Evolutionary conservation across 2,797 vertebrate species (phyloP), one percentile per base, ranked within the genome.

Genomic region (Cephalopachus bancanus): DNA sequence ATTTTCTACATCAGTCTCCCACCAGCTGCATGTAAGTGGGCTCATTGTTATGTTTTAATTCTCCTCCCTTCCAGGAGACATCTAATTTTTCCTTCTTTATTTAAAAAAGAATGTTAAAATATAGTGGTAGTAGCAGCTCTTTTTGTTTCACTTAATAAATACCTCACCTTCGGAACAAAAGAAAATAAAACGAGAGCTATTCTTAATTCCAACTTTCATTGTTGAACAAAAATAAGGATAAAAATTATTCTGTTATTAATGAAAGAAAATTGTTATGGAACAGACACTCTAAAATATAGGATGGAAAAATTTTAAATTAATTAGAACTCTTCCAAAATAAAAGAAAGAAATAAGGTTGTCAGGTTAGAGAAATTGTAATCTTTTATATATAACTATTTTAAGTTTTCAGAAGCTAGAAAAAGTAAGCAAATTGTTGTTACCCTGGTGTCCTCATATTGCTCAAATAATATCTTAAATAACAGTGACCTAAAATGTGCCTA

Each of bases 231-330:
- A 85, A 49, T 55, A 53, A 22, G 7, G 9, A 10, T 90, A 69
- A 64, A 78, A 72, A 75, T 83, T 83, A 26, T 44, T 44, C 44
- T 67, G 19, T 95, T 96, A 85, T 95, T 93, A 95, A 88, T 96
- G 30, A 86, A 91, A 95, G 44, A 94, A 59, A 86, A 84, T 24
- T 81, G 15, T 87, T 86, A 80, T 17, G 62, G 11, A 83, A 78
- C 69, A 94, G 51, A 60, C 28, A 90, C 37, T 85, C 19, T 72
- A 55, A 80, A 94, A 86, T n/a, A 67, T 10, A 78, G 57, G 30
- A 57, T 26, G 19, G 91, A 75, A 49, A 10, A 28, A 57, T 72
- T 87, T 80, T 53, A 51, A 57, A 11, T 72, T 60, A 53, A 30
- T 6, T 55, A 51, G 78, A 95, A 78, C 5, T 84, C 7, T 88